Percentiles rank a stretch among this genome's conserved stretches.
phyloP scores from a whole-genome alignment of 2,113 vertebrate genomes.

The Thryonomys swinderianus region DNA sequence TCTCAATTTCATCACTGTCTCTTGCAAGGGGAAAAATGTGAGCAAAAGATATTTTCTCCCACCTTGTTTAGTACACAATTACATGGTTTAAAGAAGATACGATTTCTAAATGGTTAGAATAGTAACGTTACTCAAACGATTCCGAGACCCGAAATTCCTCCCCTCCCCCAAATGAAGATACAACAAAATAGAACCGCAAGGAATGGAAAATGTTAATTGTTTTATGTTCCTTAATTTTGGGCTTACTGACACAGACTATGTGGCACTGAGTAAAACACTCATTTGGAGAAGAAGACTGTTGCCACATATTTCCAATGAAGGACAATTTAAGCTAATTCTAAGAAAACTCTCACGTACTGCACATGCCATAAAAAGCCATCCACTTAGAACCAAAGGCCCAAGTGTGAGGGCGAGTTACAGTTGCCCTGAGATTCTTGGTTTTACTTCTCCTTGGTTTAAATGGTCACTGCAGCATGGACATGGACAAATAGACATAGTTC shows the following conservation, averaged over 20 bases:
- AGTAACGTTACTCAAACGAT: conserved; percentile 32
- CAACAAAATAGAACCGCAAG: conserved; percentile 15
- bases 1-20: conserved; percentile 69
- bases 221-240: conserved; percentile 65
- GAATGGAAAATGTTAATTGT: conserved; percentile 67
- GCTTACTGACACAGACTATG: conserved; percentile 54
- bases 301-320: conserved; percentile 49
- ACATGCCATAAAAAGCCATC: conserved; percentile 30
- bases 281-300: conserved; percentile 64
- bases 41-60: conserved; percentile 59
- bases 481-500: background rate
- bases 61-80: conserved; percentile 72
- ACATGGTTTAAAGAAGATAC: conserved; percentile 67
- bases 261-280: conserved; percentile 54
- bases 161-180: background rate
- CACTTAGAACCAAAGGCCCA: conserved; percentile 24
- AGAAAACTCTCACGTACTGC: conserved; percentile 32
- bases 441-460: background rate
- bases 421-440: background rate
- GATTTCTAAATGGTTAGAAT: conserved; percentile 58
- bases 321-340: conserved; percentile 67
- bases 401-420: background rate
- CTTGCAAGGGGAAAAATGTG: conserved; percentile 24
- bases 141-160: conserved; percentile 12
- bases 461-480: background rate